phyloP scores from a whole-genome alignment of 2,888 invertebrate genomes.

The Napeogenes inachia region DNA sequence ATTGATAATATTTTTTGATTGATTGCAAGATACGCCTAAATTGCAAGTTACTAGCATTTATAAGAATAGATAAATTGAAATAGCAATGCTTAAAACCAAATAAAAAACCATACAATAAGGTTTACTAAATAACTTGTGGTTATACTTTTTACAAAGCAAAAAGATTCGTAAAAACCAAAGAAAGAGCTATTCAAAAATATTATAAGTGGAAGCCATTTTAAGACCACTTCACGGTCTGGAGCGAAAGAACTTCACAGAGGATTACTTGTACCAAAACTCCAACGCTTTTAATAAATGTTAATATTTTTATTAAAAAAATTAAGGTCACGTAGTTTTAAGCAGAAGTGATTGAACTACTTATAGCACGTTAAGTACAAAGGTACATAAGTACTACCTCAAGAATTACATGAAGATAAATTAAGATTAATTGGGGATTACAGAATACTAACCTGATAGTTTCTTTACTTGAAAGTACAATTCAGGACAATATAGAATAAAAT shows the following conservation, averaged over 20 bases:
- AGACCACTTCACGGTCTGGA: not conserved
- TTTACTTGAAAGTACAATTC: no score
- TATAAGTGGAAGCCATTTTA: not conserved
- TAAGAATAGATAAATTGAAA: constrained; percentile 1
- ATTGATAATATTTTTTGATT: no score
- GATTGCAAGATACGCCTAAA: not conserved
- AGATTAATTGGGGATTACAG: no score
- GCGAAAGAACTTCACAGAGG: not conserved
- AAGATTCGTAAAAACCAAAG: not conserved
- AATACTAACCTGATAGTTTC: no score
- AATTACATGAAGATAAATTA: no score
- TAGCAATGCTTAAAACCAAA: not conserved
- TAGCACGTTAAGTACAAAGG: no score
- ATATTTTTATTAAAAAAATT: not conserved
- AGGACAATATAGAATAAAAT: no score
- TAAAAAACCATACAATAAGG: no score
- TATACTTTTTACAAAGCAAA: not conserved
- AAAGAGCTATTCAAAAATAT: not conserved
- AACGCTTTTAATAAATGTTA: no score
- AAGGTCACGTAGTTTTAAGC: not conserved
- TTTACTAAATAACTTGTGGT: not conserved
- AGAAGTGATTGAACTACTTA: not conserved
- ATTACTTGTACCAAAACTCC: not conserved
- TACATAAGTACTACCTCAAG: no score
- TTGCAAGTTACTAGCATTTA: constrained; percentile 6